Conservation (phyloP, 2,888 invertebrate genomes). For the Microctonus brassicae region DNA sequence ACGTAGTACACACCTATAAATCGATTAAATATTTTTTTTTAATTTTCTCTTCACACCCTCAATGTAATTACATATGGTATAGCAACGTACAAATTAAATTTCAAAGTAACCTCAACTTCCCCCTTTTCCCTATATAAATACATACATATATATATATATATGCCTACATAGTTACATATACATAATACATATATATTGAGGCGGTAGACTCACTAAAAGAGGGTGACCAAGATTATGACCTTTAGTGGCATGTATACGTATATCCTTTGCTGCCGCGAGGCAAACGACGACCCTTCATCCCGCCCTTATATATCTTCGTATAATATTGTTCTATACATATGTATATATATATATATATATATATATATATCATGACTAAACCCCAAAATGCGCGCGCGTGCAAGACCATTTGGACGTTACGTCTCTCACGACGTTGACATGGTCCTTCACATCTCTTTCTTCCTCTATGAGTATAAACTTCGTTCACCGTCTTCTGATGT, state of each 20-base stretch:
- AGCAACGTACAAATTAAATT: conserved; percentile 24
- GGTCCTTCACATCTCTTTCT: background rate
- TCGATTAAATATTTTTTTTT: background rate
- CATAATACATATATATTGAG: too few relatives aligned
- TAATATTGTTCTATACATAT: background rate
- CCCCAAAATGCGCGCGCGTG: background rate
- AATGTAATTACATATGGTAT: background rate
- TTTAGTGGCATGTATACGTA: conserved; percentile 32
- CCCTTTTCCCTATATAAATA: background rate
- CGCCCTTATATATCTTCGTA: background rate
- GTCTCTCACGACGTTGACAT: background rate
- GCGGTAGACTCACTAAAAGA: background rate
- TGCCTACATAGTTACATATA: too few relatives aligned
- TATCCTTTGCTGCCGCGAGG: conserved; percentile 34
- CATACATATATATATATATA: too few relatives aligned
- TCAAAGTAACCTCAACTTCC: conserved; percentile 31
- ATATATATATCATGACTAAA: too few relatives aligned
- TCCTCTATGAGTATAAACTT: conserved; percentile 4
- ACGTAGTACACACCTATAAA: background rate
- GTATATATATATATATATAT: background rate
- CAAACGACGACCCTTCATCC: conserved; percentile 12
- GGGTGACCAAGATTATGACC: conserved; percentile 37
- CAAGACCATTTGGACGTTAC: background rate
- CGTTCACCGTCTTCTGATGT: conserved; percentile 8
- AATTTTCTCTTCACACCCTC: background rate